These are phyloP conservation scores for Oikopleura dioica DNA, from an alignment of 23 tunicate species.

Conservation along the genomic window DNA sequence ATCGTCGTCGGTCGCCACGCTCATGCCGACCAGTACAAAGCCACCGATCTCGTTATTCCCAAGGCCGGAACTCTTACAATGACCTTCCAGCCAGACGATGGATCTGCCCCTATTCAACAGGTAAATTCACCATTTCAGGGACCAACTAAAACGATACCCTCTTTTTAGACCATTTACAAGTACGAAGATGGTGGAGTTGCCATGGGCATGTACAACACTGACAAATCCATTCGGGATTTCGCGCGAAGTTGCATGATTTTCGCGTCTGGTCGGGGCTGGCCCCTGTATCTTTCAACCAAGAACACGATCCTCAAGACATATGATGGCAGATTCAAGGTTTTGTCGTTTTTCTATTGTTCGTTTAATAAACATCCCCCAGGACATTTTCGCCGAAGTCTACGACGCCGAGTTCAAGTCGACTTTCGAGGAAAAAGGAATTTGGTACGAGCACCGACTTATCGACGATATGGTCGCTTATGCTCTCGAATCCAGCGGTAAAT, in stretches of 20 bases:
- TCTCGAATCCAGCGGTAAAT: slow-evolving; percentile 68
- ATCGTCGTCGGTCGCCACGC: slow-evolving; percentile 86
- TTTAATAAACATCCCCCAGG: background rate
- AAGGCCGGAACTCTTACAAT: slow-evolving; percentile 56
- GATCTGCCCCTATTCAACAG: too few species aligned
- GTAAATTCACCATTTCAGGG: too few species aligned
- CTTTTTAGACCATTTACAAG: too few species aligned
- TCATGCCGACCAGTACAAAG: slow-evolving; percentile 74
- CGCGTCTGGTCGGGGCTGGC: slow-evolving; percentile 68
- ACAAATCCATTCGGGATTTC: slow-evolving; percentile 68
- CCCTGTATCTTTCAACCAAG: slow-evolving; percentile 89
- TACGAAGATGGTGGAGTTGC: slow-evolving; percentile 68
- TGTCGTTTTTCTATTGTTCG: slow-evolving; percentile 10
- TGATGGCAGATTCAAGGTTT: slow-evolving; percentile 89
- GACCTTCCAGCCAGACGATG: slow-evolving; percentile 33
- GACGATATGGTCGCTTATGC: slow-evolving; percentile 98
- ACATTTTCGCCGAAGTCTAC: background rate
- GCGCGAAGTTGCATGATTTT: slow-evolving; percentile 93
- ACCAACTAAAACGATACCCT: too few species aligned
- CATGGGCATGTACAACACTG: slow-evolving; percentile 99
- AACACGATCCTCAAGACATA: slow-evolving; percentile 96
- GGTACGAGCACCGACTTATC: slow-evolving; percentile 92
- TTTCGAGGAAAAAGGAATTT: slow-evolving; percentile 62
- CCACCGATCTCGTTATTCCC: slow-evolving; percentile 79
- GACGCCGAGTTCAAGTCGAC: slow-evolving; percentile 59